Percentiles rank a stretch among this genome's conserved stretches.
Conservation (phyloP, 2,888 invertebrate genomes). For the Agonopterix heracliana region DNA sequence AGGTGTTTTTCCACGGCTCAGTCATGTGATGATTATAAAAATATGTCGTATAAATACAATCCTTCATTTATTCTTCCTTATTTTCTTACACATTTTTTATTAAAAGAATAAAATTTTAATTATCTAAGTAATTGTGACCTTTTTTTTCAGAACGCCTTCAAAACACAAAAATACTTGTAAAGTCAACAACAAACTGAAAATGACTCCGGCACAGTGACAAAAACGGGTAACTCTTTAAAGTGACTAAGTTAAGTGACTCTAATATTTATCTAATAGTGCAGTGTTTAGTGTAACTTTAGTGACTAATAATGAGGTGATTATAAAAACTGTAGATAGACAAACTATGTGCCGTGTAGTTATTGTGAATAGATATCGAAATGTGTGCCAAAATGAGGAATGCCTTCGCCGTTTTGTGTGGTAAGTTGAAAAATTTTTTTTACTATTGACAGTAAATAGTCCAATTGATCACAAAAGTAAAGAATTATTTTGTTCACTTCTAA, state of each 20-base stretch:
- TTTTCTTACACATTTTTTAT: too few relatives aligned
- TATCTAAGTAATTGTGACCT: too few relatives aligned
- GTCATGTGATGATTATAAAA: too few relatives aligned
- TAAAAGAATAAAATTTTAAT: too few relatives aligned
- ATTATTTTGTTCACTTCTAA: too few relatives aligned
- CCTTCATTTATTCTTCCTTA: too few relatives aligned
- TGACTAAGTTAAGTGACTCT: slow-evolving; percentile 21
- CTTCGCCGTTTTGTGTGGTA: slow-evolving; percentile 48
- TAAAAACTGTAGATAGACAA: slow-evolving; percentile 24
- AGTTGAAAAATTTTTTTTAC: slow-evolving; percentile 22
- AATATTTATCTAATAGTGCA: slow-evolving; percentile 18
- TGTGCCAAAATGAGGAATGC: slow-evolving; percentile 49
- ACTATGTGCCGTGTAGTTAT: slow-evolving; percentile 48
- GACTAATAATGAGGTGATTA: slow-evolving; percentile 41
- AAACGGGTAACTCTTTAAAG: not conserved
- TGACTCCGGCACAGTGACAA: slow-evolving; percentile 8
- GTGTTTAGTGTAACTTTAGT: slow-evolving; percentile 22
- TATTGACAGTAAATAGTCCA: too few relatives aligned
- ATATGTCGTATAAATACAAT: too few relatives aligned
- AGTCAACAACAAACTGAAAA: not conserved
- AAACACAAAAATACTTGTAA: too few relatives aligned
- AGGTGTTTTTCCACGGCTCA: too few relatives aligned
- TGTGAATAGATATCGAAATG: slow-evolving; percentile 42
- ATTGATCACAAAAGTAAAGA: too few relatives aligned
- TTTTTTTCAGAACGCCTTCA: slow-evolving; percentile 6